Conservation (phyloP, 2,797 vertebrate species). For the Pelobates cultripes region DNA sequence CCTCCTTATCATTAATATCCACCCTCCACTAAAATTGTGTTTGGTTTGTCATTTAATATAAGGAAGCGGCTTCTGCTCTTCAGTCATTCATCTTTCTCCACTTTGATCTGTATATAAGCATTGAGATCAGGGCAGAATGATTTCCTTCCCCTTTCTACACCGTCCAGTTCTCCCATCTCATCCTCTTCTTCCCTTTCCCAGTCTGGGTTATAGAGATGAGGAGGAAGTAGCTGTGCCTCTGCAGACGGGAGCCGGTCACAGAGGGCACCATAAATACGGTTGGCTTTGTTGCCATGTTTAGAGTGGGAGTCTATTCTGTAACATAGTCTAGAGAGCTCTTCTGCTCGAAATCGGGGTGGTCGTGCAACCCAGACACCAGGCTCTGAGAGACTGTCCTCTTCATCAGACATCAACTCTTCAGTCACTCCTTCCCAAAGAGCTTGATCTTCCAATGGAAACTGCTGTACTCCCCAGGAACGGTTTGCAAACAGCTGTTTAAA, state of each 20-base stretch:
- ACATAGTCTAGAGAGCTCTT: conserved; percentile 69
- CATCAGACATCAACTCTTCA: conserved; percentile 73
- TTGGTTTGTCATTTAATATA: conserved; percentile 63
- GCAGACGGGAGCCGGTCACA: conserved; percentile 69
- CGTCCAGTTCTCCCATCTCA: conserved; percentile 48
- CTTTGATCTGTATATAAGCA: conserved; percentile 70
- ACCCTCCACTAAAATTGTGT: conserved; percentile 34
- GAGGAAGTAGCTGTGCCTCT: conserved; percentile 65
- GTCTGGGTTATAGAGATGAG: conserved; percentile 65
- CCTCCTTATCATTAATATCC: not conserved
- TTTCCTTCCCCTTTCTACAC: conserved; percentile 58
- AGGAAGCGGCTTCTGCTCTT: not conserved
- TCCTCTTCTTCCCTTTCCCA: conserved; percentile 66
- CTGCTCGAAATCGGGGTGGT: conserved; percentile 67
- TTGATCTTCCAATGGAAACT: conserved; percentile 69
- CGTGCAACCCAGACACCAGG: conserved; percentile 73
- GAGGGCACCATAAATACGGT: conserved; percentile 67
- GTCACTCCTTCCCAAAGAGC: conserved; percentile 69
- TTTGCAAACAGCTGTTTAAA: conserved; percentile 69
- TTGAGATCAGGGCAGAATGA: conserved; percentile 65
- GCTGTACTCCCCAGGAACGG: conserved; percentile 67
- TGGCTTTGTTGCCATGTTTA: conserved; percentile 71
- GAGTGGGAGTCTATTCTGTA: conserved; percentile 71
- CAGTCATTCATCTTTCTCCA: conserved; percentile 69
- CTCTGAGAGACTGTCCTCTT: conserved; percentile 71